Percentiles rank a stretch among this genome's conserved stretches.
Evolutionary conservation across 2,113 vertebrate species (phyloP).

Genomic region (Struthidea cinerea): DNA sequence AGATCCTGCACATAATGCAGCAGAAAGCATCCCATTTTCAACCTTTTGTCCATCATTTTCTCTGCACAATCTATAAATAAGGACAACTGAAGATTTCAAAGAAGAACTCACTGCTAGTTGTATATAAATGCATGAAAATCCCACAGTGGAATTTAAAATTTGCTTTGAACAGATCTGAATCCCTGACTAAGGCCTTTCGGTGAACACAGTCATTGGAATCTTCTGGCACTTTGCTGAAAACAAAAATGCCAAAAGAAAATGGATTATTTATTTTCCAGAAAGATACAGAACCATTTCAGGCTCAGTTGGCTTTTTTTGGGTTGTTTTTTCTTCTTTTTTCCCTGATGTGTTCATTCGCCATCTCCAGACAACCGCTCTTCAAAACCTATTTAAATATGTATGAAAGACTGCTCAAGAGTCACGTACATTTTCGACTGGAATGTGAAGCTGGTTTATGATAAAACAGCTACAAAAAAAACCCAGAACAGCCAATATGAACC

Average conservation of each 20-base stretch:
- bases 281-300: not conserved
- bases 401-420: not conserved
- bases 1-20: constrained; percentile 7
- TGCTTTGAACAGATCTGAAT: not conserved
- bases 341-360: not conserved
- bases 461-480: not conserved
- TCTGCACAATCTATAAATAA: not conserved
- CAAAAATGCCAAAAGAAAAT: constrained; percentile 7
- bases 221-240: constrained; percentile 2
- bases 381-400: constrained; percentile 20
- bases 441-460: not conserved
- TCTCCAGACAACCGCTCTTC: constrained; percentile 8
- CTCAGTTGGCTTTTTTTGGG: not conserved
- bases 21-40: not conserved
- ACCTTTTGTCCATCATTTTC: not conserved
- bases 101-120: not conserved
- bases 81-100: not conserved
- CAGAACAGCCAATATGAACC: not conserved
- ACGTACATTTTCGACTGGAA: not conserved
- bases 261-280: not conserved
- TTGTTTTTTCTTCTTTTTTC: not conserved
- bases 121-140: not conserved
- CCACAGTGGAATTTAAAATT: not conserved
- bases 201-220: not conserved
- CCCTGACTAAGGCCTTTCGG: not conserved